Base-by-base conservation (phyloP, 2,113 vertebrate genomes). In the Neolamprologus brichardi region DNA sequence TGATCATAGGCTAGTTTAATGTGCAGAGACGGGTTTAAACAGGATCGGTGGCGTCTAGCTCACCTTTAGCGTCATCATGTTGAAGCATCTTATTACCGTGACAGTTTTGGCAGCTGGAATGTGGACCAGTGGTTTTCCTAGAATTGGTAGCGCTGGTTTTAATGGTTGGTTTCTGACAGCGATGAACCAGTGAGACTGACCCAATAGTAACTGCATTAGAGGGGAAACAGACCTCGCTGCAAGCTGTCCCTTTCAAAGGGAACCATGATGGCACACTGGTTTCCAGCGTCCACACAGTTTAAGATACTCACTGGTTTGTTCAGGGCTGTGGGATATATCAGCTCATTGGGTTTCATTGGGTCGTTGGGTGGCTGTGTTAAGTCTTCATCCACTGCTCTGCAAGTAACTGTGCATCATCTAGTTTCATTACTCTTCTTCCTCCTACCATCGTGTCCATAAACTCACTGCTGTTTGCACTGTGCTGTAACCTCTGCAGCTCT, bases 41-140 rank as follows among this genome's bases (percentile, higher is more conserved):
- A 4, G 0, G 32, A 20, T 14, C 4, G 1, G 18, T 8, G 62
- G 62, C 32, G 2, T 39, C 4, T 0, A 20, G 18, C 62, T 67
- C 34, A 0, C 62, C 32, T 20, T n/a, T n/a, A 62, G 9, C 10
- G 10, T 37, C 17, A 60, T 60, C 56, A 1, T 30, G 56, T 60
- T 60, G 0, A 0, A 60, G 56, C 28, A 18, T 60, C 28, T 18
- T 32, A 10, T 6, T 32, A 60, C 0, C 0, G 5, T 30, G 1
- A 58, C 14, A 13, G 11, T 37, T 20, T 0, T 37, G 32, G 32
- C 10, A 67, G 32, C 60, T 37, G 60, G 32, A n/a, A 0, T 12
- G 10, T 34, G 30, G 30, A 12, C 9, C 9, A 0, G 17, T 64
- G 30, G 0, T 3, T 37, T 64, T 58, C 1, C 7, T 30, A 58